Conservation (phyloP, 2,888 invertebrate species). For the Ophonus ardosiacus region DNA sequence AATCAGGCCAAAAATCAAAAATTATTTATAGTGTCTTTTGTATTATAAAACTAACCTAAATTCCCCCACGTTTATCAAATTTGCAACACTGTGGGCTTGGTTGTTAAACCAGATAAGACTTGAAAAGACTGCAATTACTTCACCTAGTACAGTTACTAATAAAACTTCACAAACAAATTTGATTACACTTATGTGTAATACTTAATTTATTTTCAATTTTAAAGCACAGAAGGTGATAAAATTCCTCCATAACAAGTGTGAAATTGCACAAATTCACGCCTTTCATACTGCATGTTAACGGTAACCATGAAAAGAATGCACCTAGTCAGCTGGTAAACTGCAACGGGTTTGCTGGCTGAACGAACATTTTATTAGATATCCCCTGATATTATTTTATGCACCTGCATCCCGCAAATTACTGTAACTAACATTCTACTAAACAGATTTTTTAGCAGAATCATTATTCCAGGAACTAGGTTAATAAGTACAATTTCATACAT, state of each 20-base stretch:
- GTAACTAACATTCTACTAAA: background rate
- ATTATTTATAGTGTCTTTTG: no score
- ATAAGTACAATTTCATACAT: background rate
- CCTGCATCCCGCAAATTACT: background rate
- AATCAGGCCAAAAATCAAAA: no score
- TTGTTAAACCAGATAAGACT: background rate
- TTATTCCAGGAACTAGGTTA: background rate
- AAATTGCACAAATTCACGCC: slow-evolving; percentile 14
- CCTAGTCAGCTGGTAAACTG: slow-evolving; percentile 29
- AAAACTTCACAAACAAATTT: background rate
- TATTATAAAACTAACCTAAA: background rate
- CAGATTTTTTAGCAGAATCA: background rate
- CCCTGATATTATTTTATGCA: background rate
- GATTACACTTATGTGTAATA: background rate
- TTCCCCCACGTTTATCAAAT: background rate
- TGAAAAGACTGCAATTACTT: background rate
- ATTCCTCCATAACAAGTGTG: background rate
- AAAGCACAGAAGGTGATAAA: background rate
- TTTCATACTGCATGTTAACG: slow-evolving; percentile 23
- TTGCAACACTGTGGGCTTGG: background rate
- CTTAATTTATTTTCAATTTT: background rate
- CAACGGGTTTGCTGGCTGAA: slow-evolving; percentile 29
- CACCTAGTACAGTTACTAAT: background rate
- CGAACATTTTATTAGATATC: slow-evolving; percentile 41
- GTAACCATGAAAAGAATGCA: slow-evolving; percentile 7